A percentile compares a stretch with the other conserved stretches of the same genome.
These are phyloP conservation scores for Naso thynnoides DNA, from an alignment of 2,797 vertebrate species.

Conservation along the genomic window DNA sequence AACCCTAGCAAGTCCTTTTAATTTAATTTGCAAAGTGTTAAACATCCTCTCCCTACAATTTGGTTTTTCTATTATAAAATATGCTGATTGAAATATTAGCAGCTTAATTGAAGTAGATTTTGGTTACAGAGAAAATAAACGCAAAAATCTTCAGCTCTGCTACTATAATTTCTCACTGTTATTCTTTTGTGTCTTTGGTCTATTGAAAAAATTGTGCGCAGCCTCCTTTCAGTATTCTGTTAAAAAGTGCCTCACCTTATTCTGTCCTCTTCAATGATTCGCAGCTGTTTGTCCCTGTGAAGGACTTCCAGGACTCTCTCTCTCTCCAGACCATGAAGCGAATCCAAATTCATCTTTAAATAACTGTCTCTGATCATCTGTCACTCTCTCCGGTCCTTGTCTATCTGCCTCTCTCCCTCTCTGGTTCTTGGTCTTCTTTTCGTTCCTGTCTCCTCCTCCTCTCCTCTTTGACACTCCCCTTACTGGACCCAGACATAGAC, in stretches of 20 bases:
- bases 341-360: slow-evolving; percentile 83
- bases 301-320: slow-evolving; percentile 90
- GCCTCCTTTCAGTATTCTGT: slow-evolving; percentile 7
- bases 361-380: slow-evolving; percentile 17
- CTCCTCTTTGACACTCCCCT: slow-evolving; percentile 39
- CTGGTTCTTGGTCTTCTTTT: slow-evolving; percentile 18
- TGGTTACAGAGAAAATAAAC: neutral
- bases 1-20: too few species aligned
- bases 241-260: slow-evolving; percentile 83
- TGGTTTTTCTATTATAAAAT: neutral
- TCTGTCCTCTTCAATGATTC: slow-evolving; percentile 88
- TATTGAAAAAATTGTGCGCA: neutral
- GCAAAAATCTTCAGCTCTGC: too few species aligned
- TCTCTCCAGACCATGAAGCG: slow-evolving; percentile 87
- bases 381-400: slow-evolving; percentile 18
- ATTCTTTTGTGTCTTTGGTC: neutral
- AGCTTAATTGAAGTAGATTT: neutral
- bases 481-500: slow-evolving; percentile 9
- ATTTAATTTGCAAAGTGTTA: too few species aligned
- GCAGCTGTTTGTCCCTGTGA: slow-evolving; percentile 88
- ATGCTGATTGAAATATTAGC: neutral
- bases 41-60: neutral
- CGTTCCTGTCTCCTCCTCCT: slow-evolving; percentile 32
- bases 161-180: neutral
- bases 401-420: slow-evolving; percentile 24